phyloP scores from a whole-genome alignment of 2,797 vertebrate genomes.

The Danio kyathit region DNA sequence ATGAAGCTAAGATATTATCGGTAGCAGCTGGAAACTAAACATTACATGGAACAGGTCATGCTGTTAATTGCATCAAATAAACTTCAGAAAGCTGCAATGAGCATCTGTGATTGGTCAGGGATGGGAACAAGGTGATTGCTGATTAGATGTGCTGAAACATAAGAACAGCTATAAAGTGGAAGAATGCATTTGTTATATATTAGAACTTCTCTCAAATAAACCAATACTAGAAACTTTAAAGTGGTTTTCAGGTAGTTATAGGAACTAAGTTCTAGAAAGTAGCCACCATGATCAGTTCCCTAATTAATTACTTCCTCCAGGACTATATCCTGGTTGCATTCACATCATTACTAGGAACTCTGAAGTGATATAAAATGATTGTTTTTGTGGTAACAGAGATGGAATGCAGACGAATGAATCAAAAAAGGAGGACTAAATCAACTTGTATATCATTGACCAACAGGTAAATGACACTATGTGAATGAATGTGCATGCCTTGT shows the following conservation, averaged over 20 bases:
- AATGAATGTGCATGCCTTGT: too few species aligned
- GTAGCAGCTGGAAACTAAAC: not conserved
- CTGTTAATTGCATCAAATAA: not conserved
- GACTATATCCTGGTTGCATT: not conserved
- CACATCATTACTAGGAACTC: not conserved
- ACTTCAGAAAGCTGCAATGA: not conserved
- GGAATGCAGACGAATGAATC: not conserved
- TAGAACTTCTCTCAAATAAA: not conserved
- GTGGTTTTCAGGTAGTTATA: too few species aligned
- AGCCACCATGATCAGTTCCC: too few species aligned
- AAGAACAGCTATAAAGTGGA: too few species aligned
- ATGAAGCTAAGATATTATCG: not conserved
- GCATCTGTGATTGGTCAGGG: not conserved
- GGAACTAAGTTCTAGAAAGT: too few species aligned
- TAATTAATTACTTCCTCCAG: too few species aligned
- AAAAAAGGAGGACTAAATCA: not conserved
- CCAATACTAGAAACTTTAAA: too few species aligned
- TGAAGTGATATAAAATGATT: too few species aligned
- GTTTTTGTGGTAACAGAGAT: not conserved
- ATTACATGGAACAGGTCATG: not conserved
- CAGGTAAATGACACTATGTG: too few species aligned
- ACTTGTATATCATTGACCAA: not conserved
- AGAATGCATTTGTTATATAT: not conserved
- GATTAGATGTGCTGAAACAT: not conserved
- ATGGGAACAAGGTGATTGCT: not conserved